These are phyloP conservation scores for Potorous gilbertii DNA, from an alignment of 2,797 vertebrate genomes.

Conservation along the genomic window DNA sequence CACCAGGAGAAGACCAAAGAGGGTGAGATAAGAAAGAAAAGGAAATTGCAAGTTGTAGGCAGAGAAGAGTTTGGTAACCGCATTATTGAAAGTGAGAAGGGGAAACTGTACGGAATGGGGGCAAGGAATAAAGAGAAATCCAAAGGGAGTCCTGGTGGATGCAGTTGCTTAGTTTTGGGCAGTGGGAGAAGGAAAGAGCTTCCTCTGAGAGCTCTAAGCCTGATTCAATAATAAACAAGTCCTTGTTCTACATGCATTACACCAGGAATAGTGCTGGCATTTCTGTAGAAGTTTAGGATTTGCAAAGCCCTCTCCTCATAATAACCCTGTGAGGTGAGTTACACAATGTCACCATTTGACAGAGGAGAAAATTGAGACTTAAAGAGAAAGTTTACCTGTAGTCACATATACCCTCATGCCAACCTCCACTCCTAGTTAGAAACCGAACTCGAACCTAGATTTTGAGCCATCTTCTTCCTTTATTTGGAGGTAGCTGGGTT, in stretches of 20 bases:
- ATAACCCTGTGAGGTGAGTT: background rate
- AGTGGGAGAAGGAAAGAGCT: background rate
- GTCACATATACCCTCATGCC: background rate
- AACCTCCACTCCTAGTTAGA: background rate
- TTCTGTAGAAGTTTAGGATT: background rate
- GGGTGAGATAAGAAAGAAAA: background rate
- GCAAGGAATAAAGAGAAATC: background rate
- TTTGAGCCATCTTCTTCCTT: background rate
- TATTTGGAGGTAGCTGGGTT: background rate
- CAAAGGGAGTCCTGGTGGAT: background rate
- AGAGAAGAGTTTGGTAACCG: background rate
- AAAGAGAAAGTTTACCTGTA: background rate
- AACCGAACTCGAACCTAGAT: background rate
- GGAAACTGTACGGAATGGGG: background rate
- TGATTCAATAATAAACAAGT: background rate
- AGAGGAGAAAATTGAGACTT: background rate
- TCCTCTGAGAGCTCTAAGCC: background rate
- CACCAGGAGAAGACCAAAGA: background rate
- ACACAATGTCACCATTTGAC: background rate
- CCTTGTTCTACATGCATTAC: background rate
- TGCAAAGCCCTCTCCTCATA: background rate
- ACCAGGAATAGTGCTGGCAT: background rate
- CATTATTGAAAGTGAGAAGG: background rate
- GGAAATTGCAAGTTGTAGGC: background rate
- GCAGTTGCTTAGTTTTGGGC: background rate